phyloP scores from a whole-genome alignment of 2,888 invertebrate genomes.

The Sinhomidia bicolor region DNA sequence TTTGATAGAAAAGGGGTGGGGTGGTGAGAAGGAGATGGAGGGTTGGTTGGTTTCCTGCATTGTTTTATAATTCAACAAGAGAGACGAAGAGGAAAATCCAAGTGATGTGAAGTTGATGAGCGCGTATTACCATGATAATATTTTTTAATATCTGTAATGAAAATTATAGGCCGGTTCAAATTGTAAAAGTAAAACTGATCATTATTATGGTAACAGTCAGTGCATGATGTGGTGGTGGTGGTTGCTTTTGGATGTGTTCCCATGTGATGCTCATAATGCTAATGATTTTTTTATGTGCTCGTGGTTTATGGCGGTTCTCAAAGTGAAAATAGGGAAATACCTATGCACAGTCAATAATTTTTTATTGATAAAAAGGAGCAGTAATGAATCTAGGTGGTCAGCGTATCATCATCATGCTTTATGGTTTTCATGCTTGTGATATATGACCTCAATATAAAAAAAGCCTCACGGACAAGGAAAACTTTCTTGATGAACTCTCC shows the following conservation, averaged over 20 bases:
- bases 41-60: conserved; percentile 3
- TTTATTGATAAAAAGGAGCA: background rate
- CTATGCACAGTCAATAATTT: no score
- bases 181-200: conserved; percentile 48
- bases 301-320: background rate
- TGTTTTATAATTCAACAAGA: no score
- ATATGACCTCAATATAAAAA: conserved; percentile 43
- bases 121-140: conserved; percentile 51
- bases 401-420: conserved; percentile 43
- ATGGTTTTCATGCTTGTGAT: conserved; percentile 50
- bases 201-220: background rate
- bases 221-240: no score
- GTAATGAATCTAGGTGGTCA: conserved; percentile 47
- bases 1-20: conserved; percentile 37
- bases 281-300: background rate
- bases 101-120: conserved; percentile 58
- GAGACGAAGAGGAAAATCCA: conserved; percentile 13
- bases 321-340: no score
- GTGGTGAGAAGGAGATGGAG: no score
- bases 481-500: no score
- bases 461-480: no score
- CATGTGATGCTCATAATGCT: background rate
- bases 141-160: conserved; percentile 47
- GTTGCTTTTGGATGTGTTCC: background rate
- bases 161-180: conserved; percentile 67